Conservation (phyloP, 2,888 invertebrate genomes). For the Macrophya annulata region DNA sequence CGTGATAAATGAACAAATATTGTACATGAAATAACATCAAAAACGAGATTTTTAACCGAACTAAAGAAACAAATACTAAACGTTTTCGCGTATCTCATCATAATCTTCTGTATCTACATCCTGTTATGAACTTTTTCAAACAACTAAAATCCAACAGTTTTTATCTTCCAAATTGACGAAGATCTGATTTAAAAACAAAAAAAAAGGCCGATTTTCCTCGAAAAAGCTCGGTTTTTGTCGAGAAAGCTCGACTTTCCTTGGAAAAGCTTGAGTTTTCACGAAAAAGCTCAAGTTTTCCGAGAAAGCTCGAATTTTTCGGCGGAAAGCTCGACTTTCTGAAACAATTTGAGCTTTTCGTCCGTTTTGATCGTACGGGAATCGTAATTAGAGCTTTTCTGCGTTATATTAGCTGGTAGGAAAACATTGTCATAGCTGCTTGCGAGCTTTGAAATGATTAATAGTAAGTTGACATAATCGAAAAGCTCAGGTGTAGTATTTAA, state of each 20-base stretch:
- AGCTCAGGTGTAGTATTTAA: not conserved
- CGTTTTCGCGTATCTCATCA: not conserved
- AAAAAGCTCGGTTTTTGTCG: too few species aligned
- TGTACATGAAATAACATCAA: not conserved
- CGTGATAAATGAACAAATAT: not conserved
- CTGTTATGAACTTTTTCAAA: not conserved
- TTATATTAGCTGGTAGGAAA: not conserved
- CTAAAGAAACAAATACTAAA: not conserved
- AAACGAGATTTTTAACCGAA: not conserved
- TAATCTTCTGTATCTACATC: not conserved
- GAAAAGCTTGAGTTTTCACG: too few species aligned
- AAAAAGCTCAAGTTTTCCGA: not conserved
- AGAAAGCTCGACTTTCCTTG: too few species aligned
- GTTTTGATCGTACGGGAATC: not conserved
- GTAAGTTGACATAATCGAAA: too few species aligned
- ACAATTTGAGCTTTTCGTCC: not conserved
- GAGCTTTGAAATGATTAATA: not conserved
- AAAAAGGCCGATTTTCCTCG: too few species aligned
- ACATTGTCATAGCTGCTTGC: not conserved
- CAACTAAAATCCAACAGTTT: not conserved
- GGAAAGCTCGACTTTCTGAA: too few species aligned
- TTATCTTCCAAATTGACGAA: too few species aligned
- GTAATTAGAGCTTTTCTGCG: not conserved
- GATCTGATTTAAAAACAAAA: too few species aligned
- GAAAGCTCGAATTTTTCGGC: too few species aligned